A percentile compares a stretch with the other conserved stretches of the same genome.
Conservation (phyloP, 2,888 invertebrate species). For the Rhamphomyia laevipes region DNA sequence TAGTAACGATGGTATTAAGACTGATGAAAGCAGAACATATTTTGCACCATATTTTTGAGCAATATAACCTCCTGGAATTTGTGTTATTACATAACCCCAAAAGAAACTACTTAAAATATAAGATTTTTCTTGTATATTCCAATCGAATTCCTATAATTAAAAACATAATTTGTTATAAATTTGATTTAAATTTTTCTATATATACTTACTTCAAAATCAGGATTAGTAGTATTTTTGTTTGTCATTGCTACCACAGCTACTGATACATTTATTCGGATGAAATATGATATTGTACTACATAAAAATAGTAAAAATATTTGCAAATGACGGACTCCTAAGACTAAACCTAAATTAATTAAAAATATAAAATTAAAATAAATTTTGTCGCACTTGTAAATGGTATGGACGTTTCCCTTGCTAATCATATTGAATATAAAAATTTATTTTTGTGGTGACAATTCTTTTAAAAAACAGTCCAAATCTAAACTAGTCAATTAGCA, state of each 20-base stretch:
- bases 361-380: too few species aligned
- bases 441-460: too few species aligned
- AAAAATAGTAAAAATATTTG: constrained; percentile 50
- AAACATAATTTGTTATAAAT: background rate
- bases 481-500: too few species aligned
- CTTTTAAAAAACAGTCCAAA: too few species aligned
- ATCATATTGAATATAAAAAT: too few species aligned
- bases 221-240: constrained; percentile 39
- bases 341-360: too few species aligned
- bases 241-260: constrained; percentile 68
- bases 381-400: too few species aligned
- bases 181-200: background rate
- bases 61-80: constrained; percentile 55
- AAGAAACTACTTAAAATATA: constrained; percentile 53
- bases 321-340: constrained; percentile 49
- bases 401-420: too few species aligned
- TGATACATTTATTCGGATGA: constrained; percentile 55
- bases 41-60: constrained; percentile 62
- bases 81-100: constrained; percentile 52
- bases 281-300: constrained; percentile 49
- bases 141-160: constrained; percentile 43
- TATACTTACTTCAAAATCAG: constrained; percentile 38
- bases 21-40: constrained; percentile 43
- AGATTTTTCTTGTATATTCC: constrained; percentile 45
- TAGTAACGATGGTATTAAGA: constrained; percentile 50